Evolutionary conservation across 2,797 vertebrate genomes (phyloP).

Genomic region (Sebastiscus tertius): DNA sequence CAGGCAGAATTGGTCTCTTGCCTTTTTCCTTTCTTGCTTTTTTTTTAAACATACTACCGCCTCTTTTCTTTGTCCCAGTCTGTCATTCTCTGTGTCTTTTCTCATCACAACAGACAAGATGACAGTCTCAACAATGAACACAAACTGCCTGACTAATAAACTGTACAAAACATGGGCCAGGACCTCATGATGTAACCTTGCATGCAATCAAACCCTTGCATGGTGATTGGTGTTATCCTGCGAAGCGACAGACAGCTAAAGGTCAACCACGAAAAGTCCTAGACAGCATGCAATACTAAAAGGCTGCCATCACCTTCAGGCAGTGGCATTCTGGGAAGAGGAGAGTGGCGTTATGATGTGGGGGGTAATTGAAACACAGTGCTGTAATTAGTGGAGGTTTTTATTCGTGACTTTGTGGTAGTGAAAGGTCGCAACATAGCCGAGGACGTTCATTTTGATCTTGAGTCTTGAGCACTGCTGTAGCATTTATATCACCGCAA

Average conservation of each 20-base stretch:
- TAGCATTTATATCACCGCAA: background rate
- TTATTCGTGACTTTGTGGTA: constrained; percentile 52
- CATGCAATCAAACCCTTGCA: constrained; percentile 36
- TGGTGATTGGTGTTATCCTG: constrained; percentile 49
- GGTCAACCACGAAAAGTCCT: constrained; percentile 70
- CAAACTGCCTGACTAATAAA: constrained; percentile 15
- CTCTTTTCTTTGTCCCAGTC: background rate
- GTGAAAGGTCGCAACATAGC: constrained; percentile 41
- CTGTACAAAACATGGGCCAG: constrained; percentile 6
- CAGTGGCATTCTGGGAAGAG: constrained; percentile 57
- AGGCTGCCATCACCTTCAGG: constrained; percentile 77
- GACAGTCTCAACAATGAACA: constrained; percentile 18
- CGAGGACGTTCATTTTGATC: constrained; percentile 6
- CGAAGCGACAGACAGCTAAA: constrained; percentile 68
- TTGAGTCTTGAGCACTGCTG: background rate
- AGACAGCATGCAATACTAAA: constrained; percentile 63
- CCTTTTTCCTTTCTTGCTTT: constrained; percentile 4
- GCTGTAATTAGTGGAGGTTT: constrained; percentile 49
- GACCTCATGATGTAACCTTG: constrained; percentile 42
- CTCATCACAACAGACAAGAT: constrained; percentile 15
- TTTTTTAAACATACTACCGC: constrained; percentile 16
- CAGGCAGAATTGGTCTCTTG: constrained; percentile 10
- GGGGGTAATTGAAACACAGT: constrained; percentile 63
- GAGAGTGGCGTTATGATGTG: constrained; percentile 50
- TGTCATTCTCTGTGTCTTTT: constrained; percentile 1